Conservation (phyloP, 1,140 invertebrate genomes). For the Asbolus verrucosus region DNA sequence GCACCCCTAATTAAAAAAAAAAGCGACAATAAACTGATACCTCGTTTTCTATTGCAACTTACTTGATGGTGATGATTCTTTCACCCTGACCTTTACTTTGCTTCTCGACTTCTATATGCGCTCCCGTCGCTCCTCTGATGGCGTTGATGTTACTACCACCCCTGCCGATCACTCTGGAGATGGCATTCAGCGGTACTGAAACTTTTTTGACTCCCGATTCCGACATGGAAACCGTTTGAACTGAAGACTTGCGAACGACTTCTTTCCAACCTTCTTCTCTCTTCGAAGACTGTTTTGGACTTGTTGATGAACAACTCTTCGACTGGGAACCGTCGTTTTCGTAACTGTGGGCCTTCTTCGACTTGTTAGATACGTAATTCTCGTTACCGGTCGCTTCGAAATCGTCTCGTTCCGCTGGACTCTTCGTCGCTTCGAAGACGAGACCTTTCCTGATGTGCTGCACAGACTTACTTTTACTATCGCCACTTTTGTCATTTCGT, state of each 20-base stretch:
- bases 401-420: slow-evolving; percentile 76
- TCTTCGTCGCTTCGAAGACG: slow-evolving; percentile 71
- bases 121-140: slow-evolving; percentile 92
- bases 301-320: slow-evolving; percentile 63
- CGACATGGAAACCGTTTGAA: slow-evolving; percentile 67
- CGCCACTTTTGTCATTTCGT: slow-evolving; percentile 47
- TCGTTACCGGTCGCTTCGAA: slow-evolving; percentile 78
- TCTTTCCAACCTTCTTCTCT: slow-evolving; percentile 98
- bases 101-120: slow-evolving; percentile 98
- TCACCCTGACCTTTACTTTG: slow-evolving; percentile 94
- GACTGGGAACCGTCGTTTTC: slow-evolving; percentile 42
- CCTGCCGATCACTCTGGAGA: slow-evolving; percentile 94
- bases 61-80: slow-evolving; percentile 95
- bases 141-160: slow-evolving; percentile 98
- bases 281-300: slow-evolving; percentile 78
- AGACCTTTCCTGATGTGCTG: slow-evolving; percentile 66
- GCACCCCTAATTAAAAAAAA: slow-evolving; percentile 74
- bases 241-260: slow-evolving; percentile 85
- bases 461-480: slow-evolving; percentile 47
- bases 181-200: slow-evolving; percentile 93
- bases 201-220: slow-evolving; percentile 81
- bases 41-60: slow-evolving; percentile 63
- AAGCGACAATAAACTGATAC: slow-evolving; percentile 31
- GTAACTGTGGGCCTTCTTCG: slow-evolving; percentile 64
- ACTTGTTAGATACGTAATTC: slow-evolving; percentile 68